These are phyloP conservation scores for Nebria ingens DNA, from an alignment of 1,140 invertebrate species.

Conservation along the genomic window DNA sequence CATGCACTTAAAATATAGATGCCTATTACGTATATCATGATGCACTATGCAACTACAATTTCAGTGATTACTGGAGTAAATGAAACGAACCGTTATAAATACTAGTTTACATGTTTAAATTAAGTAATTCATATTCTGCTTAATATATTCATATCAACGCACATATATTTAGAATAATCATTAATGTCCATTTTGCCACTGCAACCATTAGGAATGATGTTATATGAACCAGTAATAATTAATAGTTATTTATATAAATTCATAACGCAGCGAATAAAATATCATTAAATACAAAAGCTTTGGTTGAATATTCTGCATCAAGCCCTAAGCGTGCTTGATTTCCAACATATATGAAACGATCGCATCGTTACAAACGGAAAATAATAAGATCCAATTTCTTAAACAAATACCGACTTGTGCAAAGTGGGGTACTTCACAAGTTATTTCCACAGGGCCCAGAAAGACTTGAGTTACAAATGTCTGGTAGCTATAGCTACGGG, in stretches of 20 bases:
- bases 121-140: no score
- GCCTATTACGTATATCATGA: not conserved
- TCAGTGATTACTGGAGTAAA: no score
- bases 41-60: not conserved
- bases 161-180: no score
- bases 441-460: not conserved
- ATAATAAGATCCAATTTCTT: conserved; percentile 5
- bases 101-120: no score
- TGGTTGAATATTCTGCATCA: not conserved
- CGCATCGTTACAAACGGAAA: not conserved
- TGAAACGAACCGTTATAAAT: no score
- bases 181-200: no score
- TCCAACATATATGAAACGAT: not conserved
- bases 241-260: no score
- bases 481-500: no score
- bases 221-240: no score
- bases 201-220: no score
- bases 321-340: not conserved
- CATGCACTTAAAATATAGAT: not conserved
- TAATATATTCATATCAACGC: no score
- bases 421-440: not conserved
- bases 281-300: not conserved
- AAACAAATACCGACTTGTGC: not conserved
- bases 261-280: not conserved
- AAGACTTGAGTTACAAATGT: no score